Evolutionary conservation across 2,113 vertebrate species (phyloP), one percentile per base, ranked within the genome.

Genomic region (Plecturocebus donacophilus): DNA sequence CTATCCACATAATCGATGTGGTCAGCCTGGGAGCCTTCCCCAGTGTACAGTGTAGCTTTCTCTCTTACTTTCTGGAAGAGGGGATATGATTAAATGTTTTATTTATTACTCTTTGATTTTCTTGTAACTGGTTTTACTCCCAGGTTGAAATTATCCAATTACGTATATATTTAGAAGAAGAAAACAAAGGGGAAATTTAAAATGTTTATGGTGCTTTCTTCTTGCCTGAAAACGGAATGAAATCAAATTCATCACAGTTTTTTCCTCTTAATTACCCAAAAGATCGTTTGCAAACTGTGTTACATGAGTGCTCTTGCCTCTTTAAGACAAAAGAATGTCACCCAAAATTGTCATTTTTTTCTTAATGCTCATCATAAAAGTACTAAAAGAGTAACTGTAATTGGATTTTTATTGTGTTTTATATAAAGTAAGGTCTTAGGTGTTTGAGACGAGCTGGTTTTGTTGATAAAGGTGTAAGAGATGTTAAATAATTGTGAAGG

Each of bases 401-500:
- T 91, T 97, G 96, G 98, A 94, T 98, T 98, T 98, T 96, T 97
- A 92, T 96, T 97, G 91, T 40, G 20, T 82, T 97, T 96, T 64
- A 98, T 98, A 92, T 61, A 97, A 98, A 96, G 94, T 93, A 92
- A 98, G 95, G 94, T 95, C 92, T 96, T 96, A 92, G 38, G n/a
- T 90, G 93, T 61, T 42, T 96, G 96, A 83, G 97, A 40, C 93
- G 89, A 85, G 96, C 97, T 97, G 97, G 94, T 95, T 98, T 98
- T 96, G 92, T 96, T 96, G 35, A 38, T 86, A 95, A 98, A 97
- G 96, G 86, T 84, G 77, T 91, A 96, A 92, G 96, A 95, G 84
- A 90, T 98, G 97, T 98, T 98, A 96, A 97, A 96, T 97, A 97
- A 97, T 98, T 95, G 93, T 96, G 97, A 98, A 95, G 94, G 94